Percentiles rank a stretch among this genome's conserved stretches.
Conservation (phyloP, 2,888 invertebrate genomes). For the Pristionchus fissidentatus region DNA sequence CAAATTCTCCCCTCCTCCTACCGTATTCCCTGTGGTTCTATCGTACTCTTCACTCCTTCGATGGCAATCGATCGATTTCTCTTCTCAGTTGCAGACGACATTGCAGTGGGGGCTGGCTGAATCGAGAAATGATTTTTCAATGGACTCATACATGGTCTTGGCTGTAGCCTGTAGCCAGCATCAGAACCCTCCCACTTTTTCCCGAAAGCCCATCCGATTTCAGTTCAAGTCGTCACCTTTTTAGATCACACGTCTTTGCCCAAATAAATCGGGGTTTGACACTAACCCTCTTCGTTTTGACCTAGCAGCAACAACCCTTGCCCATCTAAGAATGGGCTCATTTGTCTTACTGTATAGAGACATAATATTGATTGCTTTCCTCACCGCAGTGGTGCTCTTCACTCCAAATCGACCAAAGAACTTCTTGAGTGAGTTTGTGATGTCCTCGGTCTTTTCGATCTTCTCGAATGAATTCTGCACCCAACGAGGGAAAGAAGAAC, state of each 20-base stretch:
- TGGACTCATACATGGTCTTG: no score
- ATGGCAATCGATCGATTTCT: neutral
- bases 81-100: neutral
- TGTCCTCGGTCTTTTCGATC: slow-evolving; percentile 52
- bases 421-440: slow-evolving; percentile 48
- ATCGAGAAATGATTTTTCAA: no score
- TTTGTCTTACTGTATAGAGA: no score
- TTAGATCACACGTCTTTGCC: neutral
- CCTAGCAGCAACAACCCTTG: no score
- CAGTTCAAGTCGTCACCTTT: no score
- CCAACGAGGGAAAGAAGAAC: slow-evolving; percentile 43
- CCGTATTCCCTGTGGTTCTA: slow-evolving; percentile 23
- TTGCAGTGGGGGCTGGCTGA: no score
- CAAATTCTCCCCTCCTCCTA: neutral
- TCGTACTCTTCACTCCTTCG: neutral
- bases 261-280: no score
- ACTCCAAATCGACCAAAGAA: slow-evolving; percentile 50
- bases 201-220: neutral
- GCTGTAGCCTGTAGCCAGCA: no score
- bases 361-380: no score
- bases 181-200: neutral
- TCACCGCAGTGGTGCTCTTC: no score
- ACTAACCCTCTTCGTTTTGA: neutral
- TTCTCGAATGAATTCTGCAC: slow-evolving; percentile 46
- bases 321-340: no score